Evolutionary conservation across 64 coral and sea anemone species (phyloP).

Genomic region (Trachythela sp.): DNA sequence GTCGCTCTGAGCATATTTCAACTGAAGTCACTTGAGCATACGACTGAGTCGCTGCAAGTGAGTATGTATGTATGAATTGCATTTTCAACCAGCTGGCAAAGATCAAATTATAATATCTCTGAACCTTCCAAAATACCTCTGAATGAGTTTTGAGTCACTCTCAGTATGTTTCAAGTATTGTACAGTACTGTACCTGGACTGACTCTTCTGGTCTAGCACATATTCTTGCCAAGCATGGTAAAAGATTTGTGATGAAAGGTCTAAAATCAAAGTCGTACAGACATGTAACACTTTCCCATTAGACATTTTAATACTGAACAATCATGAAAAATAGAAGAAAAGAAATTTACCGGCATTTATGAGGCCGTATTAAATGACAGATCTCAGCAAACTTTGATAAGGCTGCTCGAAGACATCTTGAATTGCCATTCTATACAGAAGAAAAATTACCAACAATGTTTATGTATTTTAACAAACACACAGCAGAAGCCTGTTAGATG

Average conservation of each 20-base stretch:
- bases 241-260: conserved; percentile 85
- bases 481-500: neutral
- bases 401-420: conserved; percentile 85
- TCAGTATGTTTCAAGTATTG: neutral
- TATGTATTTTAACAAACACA: too few species aligned
- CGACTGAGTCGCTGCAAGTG: too few species aligned
- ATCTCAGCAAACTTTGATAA: conserved; percentile 84
- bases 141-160: neutral
- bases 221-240: conserved; percentile 69
- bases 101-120: too few species aligned
- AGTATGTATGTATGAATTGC: too few species aligned
- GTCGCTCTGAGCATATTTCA: too few species aligned
- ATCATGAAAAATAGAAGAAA: neutral
- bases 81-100: too few species aligned
- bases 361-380: conserved; percentile 81
- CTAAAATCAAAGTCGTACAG: conserved; percentile 29
- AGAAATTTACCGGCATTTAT: conserved; percentile 78
- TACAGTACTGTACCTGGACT: conserved; percentile 55
- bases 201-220: conserved; percentile 63
- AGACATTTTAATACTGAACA: neutral
- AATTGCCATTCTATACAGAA: conserved; percentile 65
- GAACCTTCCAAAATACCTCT: too few species aligned
- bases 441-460: too few species aligned
- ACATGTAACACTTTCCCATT: neutral
- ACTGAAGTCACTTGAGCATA: too few species aligned